Evolutionary conservation across 2,888 invertebrate species (phyloP), one percentile per base, ranked within the genome.

Genomic region (Limnephilus lunatus): DNA sequence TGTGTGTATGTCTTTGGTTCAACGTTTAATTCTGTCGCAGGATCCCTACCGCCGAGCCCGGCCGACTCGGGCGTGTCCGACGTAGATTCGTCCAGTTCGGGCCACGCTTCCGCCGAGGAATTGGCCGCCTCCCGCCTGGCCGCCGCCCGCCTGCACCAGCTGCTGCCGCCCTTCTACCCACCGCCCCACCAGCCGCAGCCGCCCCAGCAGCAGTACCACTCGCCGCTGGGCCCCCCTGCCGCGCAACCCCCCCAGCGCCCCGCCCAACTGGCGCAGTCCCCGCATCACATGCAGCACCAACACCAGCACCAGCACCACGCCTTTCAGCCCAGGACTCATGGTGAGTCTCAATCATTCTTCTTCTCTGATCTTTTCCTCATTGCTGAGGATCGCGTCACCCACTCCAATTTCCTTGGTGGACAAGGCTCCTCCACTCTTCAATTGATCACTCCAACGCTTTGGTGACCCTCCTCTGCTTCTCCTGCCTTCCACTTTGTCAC

Each of bases 51-150:
- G 94, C 99, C 99, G 91, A 99, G 99, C 95, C 99, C 99, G 94
- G 99, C 99, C 91, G 99, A 99, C 97, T 99, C 99, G 95, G 99
- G 99, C 93, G 99, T 99, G 90, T 99, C 99, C 92, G 99, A 99
- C 96, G 99, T 99, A 94, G 99, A 99, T 96, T 99, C 99, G 94
- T 99, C 99, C 94, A 99, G 98, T 94, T 97, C 97, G 85, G 97
- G 98, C 93, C 96, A 95, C 94, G 98, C 97, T 12, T 97, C 97
- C 91, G 97, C 97, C 35, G 97, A 97, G 93, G 98, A 99, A 95
- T 98, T 98, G 95, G 96, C 98, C 95, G 98, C 98, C 96, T 98
- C 98, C 92, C 97, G 98, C 94, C 97, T 98, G 94, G 98, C 98
- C 95, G 98, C 98, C 92, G 97, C 97, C 93, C 96, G 96, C 90